These are phyloP conservation scores for Heteropelma amictum DNA, from an alignment of 2,888 invertebrate genomes.

Conservation along the genomic window DNA sequence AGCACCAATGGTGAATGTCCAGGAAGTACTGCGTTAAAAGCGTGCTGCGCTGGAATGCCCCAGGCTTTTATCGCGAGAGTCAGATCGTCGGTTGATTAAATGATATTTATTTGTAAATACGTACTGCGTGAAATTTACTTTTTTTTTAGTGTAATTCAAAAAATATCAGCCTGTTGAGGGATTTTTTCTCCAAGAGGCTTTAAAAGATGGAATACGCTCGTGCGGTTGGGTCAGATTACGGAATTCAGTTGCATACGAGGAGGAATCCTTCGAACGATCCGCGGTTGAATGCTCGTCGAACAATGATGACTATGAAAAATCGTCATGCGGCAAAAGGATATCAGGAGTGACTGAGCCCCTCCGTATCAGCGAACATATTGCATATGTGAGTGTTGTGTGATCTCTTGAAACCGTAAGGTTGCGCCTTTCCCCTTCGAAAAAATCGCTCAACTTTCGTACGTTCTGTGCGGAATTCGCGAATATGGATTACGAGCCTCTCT, in stretches of 20 bases:
- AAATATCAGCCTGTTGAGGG: not conserved
- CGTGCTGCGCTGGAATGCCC: not conserved
- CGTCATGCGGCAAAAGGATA: constrained; percentile 31
- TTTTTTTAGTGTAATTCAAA: too few species aligned
- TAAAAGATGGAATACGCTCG: not conserved
- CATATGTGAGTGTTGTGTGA: constrained; percentile 22
- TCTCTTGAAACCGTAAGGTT: constrained; percentile 22
- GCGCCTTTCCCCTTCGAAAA: constrained; percentile 25
- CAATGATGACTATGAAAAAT: constrained; percentile 41
- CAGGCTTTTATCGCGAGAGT: not conserved
- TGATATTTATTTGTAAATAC: not conserved
- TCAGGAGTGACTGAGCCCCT: constrained; percentile 21
- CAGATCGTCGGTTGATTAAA: constrained; percentile 3
- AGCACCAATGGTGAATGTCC: not conserved
- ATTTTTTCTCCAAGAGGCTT: not conserved
- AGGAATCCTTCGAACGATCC: too few species aligned
- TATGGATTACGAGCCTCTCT: constrained; percentile 47
- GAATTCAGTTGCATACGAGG: constrained; percentile 38
- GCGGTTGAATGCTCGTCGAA: constrained; percentile 37
- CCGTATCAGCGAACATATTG: constrained; percentile 2
- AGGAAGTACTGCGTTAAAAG: not conserved
- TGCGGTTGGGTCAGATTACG: constrained; percentile 11
- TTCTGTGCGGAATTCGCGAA: constrained; percentile 30
- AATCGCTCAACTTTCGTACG: constrained; percentile 26
- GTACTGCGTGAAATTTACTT: not conserved